phyloP scores from a whole-genome alignment of 2,797 vertebrate genomes.

The Natrix natrix region DNA sequence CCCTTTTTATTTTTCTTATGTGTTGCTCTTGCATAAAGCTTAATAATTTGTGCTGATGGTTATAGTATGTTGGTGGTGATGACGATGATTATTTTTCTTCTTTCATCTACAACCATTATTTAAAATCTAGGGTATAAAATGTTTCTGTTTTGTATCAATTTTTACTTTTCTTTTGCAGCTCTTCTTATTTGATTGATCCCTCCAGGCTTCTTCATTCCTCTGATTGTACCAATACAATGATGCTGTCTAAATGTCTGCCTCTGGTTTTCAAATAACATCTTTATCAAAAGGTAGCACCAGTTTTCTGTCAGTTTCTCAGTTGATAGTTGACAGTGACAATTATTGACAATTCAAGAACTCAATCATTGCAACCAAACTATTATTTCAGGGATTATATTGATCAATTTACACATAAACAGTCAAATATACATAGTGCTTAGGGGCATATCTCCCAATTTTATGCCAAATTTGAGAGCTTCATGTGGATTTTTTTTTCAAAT shows the following conservation, averaged over 20 bases:
- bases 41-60: not conserved
- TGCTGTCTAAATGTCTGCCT: not conserved
- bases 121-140: not conserved
- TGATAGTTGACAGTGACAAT: not conserved
- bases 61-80: not conserved
- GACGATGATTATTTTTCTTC: not conserved
- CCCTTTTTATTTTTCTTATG: not conserved
- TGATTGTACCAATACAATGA: not conserved
- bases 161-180: not conserved
- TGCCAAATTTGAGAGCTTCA: not conserved
- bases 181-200: not conserved
- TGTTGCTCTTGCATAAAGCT: not conserved
- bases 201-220: not conserved
- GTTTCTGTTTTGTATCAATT: not conserved
- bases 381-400: not conserved
- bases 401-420: not conserved
- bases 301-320: constrained; percentile 1
- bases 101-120: not conserved
- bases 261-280: constrained; percentile 17
- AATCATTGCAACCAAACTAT: not conserved
- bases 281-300: not conserved
- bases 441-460: not conserved
- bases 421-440: not conserved
- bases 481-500: not conserved
- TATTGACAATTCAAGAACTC: not conserved